Evolutionary conservation across 1,140 invertebrate species (phyloP), one percentile per base, ranked within the genome.

Genomic region (Drosophila ogumai): DNA sequence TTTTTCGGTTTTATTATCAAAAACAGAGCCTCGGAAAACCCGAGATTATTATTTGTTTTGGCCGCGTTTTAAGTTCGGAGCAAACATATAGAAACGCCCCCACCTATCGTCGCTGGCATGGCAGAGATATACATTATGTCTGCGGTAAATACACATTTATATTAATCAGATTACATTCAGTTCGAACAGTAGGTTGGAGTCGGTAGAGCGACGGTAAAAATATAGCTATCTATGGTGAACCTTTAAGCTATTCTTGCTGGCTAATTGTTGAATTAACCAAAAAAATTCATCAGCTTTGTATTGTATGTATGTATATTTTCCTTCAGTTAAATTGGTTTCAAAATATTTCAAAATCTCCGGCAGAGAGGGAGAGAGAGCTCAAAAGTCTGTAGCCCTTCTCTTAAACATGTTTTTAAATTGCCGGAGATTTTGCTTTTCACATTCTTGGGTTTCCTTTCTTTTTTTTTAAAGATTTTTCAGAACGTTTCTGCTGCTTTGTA

Each of bases 141-240:
- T 49, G 54, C 67, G 44, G 66, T 72, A 72, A 72, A 59, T 72
- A 72, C 69, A 72, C 69, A 72, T 72, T 59, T 36, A 72, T 55
- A 72, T 67, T 67, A 69, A 67, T 69, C 46, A 46, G 66, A 69
- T 67, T 72, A 72, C 67, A 72, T 59, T 72, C 69, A 72, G 69
- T 72, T 72, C 69, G 31, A 72, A 72, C 69, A 72, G 67, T 72
- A 59, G 56, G 38, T 72, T 59, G 47, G 47, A 50, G 61, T 68
- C 65, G 65, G 65, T 67, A 68, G 65, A 66, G 34, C 63, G 65
- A 72, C 69, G 22, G 66, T 72, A 72, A 72, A 72, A 72, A 72
- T 72, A 72, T 56, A 72, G 52, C 44, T 72, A 47, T 72, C 25
- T 36, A 66, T 72, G 68, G 49, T 50, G 28, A 66, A 52, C 47